Conservation (phyloP, 92 coral and sea anemone genomes). For the Palythoa caribaeorum region DNA sequence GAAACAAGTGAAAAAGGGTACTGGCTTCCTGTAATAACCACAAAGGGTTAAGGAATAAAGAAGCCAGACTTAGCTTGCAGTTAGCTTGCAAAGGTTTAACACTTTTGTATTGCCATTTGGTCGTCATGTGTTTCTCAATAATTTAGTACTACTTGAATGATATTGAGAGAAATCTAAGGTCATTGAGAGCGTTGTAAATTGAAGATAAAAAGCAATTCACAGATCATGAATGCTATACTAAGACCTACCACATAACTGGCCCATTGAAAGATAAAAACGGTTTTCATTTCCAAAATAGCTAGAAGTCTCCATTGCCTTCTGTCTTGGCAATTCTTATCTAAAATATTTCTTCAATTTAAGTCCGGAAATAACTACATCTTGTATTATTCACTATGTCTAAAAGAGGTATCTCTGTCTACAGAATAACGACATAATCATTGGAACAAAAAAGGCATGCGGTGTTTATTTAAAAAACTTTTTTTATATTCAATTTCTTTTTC, state of each 20-base stretch:
- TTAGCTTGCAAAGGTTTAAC: too few relatives aligned
- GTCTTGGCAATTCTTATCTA: background rate
- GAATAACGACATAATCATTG: background rate
- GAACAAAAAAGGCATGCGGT: background rate
- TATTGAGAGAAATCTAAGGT: slow-evolving; percentile 16
- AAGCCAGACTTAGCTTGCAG: too few relatives aligned
- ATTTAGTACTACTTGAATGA: background rate
- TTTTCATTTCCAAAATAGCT: background rate
- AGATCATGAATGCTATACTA: too few relatives aligned
- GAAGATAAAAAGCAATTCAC: slow-evolving; percentile 10
- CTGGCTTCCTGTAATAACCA: too few relatives aligned
- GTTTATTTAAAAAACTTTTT: background rate
- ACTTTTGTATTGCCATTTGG: too few relatives aligned
- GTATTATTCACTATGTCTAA: background rate
- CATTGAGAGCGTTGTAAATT: slow-evolving; percentile 3
- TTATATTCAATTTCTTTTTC: background rate
- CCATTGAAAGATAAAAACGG: background rate
- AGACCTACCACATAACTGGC: slow-evolving; percentile 22
- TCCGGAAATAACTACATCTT: background rate
- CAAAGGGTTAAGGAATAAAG: too few relatives aligned
- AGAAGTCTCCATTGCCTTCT: background rate
- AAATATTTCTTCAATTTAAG: background rate
- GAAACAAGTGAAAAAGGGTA: too few relatives aligned
- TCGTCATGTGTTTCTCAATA: background rate
- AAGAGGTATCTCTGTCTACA: background rate